Percentiles rank a stretch among this genome's conserved stretches.
Conservation (phyloP, 1,140 invertebrate species). For the Frieseomelitta varia region DNA sequence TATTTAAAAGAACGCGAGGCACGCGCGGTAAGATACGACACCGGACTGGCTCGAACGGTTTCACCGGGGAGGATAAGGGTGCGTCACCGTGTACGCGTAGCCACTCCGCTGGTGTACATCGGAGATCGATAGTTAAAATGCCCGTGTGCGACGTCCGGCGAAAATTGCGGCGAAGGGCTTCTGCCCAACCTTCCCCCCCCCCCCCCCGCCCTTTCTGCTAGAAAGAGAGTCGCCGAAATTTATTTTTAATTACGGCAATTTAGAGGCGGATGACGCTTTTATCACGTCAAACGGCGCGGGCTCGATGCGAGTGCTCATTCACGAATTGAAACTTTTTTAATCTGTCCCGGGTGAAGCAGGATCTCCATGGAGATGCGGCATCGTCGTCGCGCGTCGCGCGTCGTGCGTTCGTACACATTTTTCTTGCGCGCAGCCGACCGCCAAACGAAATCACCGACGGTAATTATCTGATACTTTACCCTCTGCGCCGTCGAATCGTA, state of each 20-base stretch:
- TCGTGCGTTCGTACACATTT: neutral
- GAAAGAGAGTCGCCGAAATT: neutral
- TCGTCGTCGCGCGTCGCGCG: no score
- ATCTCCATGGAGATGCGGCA: conserved; percentile 13
- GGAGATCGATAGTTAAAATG: conserved; percentile 56
- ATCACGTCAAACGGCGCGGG: neutral
- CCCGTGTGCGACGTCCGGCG: conserved; percentile 29
- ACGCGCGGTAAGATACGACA: conserved; percentile 62
- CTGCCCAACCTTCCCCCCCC: no score
- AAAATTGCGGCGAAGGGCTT: neutral
- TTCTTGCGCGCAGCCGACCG: neutral
- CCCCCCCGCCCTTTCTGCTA: no score
- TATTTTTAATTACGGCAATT: conserved; percentile 14
- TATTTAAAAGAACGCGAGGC: conserved; percentile 69
- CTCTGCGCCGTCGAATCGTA: neutral
- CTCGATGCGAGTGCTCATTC: neutral
- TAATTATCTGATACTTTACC: conserved; percentile 40
- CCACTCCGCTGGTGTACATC: neutral
- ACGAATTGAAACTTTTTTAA: conserved; percentile 37
- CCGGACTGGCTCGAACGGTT: conserved; percentile 46
- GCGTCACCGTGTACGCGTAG: neutral
- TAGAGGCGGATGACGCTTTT: conserved; percentile 11
- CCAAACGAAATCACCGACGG: conserved; percentile 12
- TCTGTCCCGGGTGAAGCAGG: conserved; percentile 1
- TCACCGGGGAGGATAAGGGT: conserved; percentile 29